Evolutionary conservation across 2,113 vertebrate genomes (phyloP).

Genomic region (Maccullochella peelii): DNA sequence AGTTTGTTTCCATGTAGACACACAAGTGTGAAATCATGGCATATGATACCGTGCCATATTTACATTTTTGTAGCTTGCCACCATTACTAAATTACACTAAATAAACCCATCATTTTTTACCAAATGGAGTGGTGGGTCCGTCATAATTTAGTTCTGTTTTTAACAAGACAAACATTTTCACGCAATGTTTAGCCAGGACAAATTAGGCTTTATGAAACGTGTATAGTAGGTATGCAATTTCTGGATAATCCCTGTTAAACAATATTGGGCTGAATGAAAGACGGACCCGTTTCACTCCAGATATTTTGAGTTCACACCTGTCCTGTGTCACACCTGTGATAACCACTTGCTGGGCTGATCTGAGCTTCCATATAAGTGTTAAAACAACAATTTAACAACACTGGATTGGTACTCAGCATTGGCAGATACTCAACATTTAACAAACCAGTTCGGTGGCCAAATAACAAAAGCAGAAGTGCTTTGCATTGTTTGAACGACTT

Average conservation of each 20-base stretch:
- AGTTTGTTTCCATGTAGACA: neutral
- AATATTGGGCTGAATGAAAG: neutral
- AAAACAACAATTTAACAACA: neutral
- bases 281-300: neutral
- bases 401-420: neutral
- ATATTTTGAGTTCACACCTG: neutral
- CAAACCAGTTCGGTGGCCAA: neutral
- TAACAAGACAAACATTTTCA: neutral
- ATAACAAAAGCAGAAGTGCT: neutral
- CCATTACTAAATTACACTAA: neutral
- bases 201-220: neutral
- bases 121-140: neutral
- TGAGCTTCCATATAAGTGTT: neutral
- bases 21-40: neutral
- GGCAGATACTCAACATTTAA: neutral
- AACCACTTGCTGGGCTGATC: neutral
- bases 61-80: neutral
- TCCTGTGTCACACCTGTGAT: neutral
- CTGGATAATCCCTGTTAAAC: neutral
- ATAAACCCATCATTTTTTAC: neutral
- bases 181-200: neutral
- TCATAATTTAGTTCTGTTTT: neutral
- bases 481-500: constrained; percentile 6
- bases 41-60: neutral
- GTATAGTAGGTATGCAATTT: neutral